Conservation (phyloP, 2,797 vertebrate genomes). For the Scolopax bukidnonensis region DNA sequence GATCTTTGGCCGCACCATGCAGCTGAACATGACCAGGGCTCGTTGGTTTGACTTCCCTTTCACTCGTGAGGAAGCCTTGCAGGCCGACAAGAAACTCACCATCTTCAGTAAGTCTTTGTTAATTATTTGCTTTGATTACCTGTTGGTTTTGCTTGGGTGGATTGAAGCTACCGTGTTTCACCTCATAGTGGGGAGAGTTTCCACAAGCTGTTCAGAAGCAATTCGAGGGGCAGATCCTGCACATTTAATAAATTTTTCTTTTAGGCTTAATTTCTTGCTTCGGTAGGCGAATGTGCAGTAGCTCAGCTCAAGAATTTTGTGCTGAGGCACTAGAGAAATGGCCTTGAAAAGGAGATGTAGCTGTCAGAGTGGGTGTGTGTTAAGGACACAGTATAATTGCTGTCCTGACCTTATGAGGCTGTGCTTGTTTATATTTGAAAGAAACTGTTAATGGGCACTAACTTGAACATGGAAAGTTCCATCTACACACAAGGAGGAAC, state of each 20-base stretch:
- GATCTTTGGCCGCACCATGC: constrained; percentile 97
- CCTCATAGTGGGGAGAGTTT: neutral
- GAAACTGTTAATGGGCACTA: neutral
- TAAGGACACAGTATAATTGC: rapidly evolving
- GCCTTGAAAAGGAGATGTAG: neutral
- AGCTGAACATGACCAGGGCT: constrained; percentile 93
- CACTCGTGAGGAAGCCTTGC: constrained; percentile 95
- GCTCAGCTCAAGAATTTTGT: neutral
- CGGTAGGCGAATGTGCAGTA: neutral
- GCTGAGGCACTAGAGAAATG: neutral
- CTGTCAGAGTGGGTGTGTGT: neutral
- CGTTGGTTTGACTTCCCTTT: constrained; percentile 99
- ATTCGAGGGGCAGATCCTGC: rapidly evolving
- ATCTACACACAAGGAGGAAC: too few relatives aligned
- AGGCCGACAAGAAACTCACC: constrained; percentile 96
- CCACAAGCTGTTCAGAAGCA: rapidly evolving
- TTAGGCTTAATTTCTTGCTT: neutral
- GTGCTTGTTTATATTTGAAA: neutral
- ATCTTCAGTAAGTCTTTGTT: constrained; percentile 90
- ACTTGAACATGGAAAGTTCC: too few relatives aligned
- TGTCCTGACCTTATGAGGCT: neutral
- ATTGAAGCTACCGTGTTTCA: neutral
- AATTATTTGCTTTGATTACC: neutral
- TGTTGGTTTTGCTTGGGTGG: neutral
- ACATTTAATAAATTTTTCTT: neutral